Conservation (phyloP, 2,113 vertebrate species). For the Coptodon bakossiorum region DNA sequence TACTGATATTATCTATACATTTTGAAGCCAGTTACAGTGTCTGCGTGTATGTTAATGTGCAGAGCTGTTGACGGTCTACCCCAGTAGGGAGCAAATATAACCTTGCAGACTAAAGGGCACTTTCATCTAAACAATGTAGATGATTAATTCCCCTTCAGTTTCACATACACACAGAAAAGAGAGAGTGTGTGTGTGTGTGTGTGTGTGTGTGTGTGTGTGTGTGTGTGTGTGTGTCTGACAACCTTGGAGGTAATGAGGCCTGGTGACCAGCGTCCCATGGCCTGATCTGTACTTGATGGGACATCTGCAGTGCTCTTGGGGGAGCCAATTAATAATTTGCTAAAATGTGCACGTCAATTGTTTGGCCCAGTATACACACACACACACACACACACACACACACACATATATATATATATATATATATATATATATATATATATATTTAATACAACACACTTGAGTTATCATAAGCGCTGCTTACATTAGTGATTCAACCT, state of each 20-base stretch:
- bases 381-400: background rate
- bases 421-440: rapidly evolving
- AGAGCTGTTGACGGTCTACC: background rate
- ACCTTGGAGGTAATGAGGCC: conserved; percentile 51
- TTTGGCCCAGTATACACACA: background rate
- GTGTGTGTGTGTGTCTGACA: background rate
- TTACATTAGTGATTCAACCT: background rate
- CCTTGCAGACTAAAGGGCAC: conserved; percentile 41
- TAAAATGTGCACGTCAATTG: conserved; percentile 5
- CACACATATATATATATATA: rapidly evolving
- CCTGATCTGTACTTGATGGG: conserved; percentile 21
- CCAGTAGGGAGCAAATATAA: background rate
- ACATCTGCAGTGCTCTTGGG: background rate
- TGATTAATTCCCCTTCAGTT: conserved; percentile 45
- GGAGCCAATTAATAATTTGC: background rate
- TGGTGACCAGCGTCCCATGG: conserved; percentile 19
- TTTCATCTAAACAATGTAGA: conserved; percentile 19
- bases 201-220: background rate
- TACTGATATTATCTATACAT: background rate
- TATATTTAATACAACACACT: background rate
- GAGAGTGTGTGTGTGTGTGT: background rate
- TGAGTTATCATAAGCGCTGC: background rate
- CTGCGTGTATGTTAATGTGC: background rate
- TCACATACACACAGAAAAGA: background rate
- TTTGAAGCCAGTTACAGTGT: background rate